Conservation (phyloP, 1,140 invertebrate species). For the Thaumetopoea pityocampa region DNA sequence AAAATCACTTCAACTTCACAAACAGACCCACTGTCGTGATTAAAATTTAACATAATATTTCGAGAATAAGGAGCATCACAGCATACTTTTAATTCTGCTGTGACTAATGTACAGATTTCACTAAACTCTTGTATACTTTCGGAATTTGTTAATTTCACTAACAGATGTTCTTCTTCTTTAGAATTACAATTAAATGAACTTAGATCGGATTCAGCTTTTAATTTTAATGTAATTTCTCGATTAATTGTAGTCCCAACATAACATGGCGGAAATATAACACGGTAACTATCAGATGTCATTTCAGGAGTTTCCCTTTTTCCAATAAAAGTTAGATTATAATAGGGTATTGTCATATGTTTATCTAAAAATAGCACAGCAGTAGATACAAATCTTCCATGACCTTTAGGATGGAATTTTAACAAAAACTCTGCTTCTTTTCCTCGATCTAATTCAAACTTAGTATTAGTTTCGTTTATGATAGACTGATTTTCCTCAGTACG, state of each 20-base stretch:
- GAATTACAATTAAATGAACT: slow-evolving; percentile 41
- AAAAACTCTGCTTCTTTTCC: slow-evolving; percentile 29
- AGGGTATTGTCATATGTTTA: slow-evolving; percentile 51
- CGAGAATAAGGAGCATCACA: slow-evolving; percentile 30
- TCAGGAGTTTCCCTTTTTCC: slow-evolving; percentile 42
- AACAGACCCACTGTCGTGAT: slow-evolving; percentile 40
- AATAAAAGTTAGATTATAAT: slow-evolving; percentile 56
- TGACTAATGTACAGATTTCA: slow-evolving; percentile 29
- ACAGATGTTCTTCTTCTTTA: slow-evolving; percentile 40
- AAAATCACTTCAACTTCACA: slow-evolving; percentile 57
- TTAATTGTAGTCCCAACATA: slow-evolving; percentile 28
- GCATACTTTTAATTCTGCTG: slow-evolving; percentile 36
- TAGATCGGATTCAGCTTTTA: slow-evolving; percentile 35
- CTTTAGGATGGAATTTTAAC: slow-evolving; percentile 56
- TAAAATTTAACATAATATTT: slow-evolving; percentile 39
- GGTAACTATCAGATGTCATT: slow-evolving; percentile 41
- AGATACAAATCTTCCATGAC: slow-evolving; percentile 48
- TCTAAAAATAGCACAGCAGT: slow-evolving; percentile 53
- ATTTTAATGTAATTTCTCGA: slow-evolving; percentile 36
- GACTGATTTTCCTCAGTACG: slow-evolving; percentile 33
- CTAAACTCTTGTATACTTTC: slow-evolving; percentile 20
- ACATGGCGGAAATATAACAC: slow-evolving; percentile 55
- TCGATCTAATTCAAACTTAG: slow-evolving; percentile 54
- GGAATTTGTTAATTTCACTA: slow-evolving; percentile 35
- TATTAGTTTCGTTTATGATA: slow-evolving; percentile 39